phyloP scores from a whole-genome alignment of 2,113 vertebrate genomes.

The Lota lota region DNA sequence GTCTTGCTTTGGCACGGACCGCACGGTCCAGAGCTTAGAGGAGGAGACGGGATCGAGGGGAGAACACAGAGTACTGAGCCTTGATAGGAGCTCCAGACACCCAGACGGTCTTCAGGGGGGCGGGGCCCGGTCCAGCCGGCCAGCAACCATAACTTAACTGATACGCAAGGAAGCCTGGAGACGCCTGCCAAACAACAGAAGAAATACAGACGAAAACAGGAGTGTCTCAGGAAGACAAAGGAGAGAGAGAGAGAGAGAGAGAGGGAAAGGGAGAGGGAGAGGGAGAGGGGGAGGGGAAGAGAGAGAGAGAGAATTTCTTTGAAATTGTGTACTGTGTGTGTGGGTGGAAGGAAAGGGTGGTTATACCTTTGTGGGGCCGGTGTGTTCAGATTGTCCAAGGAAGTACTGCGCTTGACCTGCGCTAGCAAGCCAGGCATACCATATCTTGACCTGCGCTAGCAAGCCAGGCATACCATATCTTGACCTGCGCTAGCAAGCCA shows the following conservation, averaged over 20 bases:
- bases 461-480: no score
- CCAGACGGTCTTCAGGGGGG: slow-evolving; percentile 58
- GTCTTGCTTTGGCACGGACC: slow-evolving; percentile 52
- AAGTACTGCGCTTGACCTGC: no score
- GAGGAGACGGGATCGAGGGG: no score
- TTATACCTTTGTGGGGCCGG: background rate
- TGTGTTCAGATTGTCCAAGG: no score
- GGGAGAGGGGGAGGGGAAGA: slow-evolving; percentile 15
- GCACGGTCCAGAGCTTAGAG: slow-evolving; percentile 36
- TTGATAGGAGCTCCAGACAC: slow-evolving; percentile 65
- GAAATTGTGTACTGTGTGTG: slow-evolving; percentile 20
- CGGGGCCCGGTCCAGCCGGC: slow-evolving; percentile 55
- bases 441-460: no score
- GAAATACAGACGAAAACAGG: slow-evolving; percentile 13
- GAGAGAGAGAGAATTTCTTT: slow-evolving; percentile 16
- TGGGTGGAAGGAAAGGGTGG: background rate
- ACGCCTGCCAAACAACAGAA: slow-evolving; percentile 49
- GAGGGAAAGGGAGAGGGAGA: slow-evolving; percentile 5
- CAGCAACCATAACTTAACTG: slow-evolving; percentile 64
- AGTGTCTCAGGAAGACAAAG: slow-evolving; percentile 16
- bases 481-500: no score
- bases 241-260: slow-evolving; percentile 22
- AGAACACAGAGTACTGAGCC: slow-evolving; percentile 62
- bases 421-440: no score
- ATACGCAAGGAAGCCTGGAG: slow-evolving; percentile 60